Evolutionary conservation across 1,140 invertebrate genomes (phyloP).

Genomic region (Drosophila guanche): DNA sequence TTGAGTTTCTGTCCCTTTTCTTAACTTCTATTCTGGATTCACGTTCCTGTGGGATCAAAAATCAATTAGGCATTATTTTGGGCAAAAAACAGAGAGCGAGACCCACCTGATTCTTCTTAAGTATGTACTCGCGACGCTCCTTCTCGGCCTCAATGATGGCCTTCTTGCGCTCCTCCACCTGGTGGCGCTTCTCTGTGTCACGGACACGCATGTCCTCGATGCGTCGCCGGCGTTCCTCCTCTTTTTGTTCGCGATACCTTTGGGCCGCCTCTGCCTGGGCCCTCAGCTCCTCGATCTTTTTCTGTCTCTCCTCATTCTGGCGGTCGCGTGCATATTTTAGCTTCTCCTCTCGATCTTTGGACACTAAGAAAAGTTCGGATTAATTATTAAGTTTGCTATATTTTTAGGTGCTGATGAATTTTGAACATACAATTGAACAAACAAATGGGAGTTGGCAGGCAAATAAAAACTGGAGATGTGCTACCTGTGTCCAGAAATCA

Average conservation of each 20-base stretch:
- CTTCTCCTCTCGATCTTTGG: conserved; percentile 86
- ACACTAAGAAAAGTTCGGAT: conserved; percentile 46
- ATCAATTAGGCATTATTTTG: neutral
- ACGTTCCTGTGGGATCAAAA: conserved; percentile 85
- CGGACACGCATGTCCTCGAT: conserved; percentile 91
- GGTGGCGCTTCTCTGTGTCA: conserved; percentile 89
- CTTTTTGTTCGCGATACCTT: conserved; percentile 93
- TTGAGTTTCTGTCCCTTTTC: conserved; percentile 87
- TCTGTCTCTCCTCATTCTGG: conserved; percentile 93
- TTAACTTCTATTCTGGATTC: conserved; percentile 92
- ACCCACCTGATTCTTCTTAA: conserved; percentile 89
- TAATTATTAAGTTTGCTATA: neutral
- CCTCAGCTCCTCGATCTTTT: conserved; percentile 93
- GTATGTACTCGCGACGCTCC: conserved; percentile 92
- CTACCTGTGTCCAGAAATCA: conserved; percentile 60
- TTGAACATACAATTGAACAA: conserved; percentile 9
- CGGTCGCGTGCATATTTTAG: conserved; percentile 89
- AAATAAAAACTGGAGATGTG: conserved; percentile 48
- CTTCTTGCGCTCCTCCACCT: conserved; percentile 93
- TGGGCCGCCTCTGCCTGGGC: conserved; percentile 93
- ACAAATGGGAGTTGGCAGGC: conserved; percentile 39
- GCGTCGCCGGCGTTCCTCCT: conserved; percentile 90
- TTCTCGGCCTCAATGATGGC: conserved; percentile 93
- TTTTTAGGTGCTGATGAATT: conserved; percentile 5
- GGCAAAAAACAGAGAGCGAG: no score